Evolutionary conservation across 1,140 invertebrate genomes (phyloP).

Genomic region (Sipha flava): DNA sequence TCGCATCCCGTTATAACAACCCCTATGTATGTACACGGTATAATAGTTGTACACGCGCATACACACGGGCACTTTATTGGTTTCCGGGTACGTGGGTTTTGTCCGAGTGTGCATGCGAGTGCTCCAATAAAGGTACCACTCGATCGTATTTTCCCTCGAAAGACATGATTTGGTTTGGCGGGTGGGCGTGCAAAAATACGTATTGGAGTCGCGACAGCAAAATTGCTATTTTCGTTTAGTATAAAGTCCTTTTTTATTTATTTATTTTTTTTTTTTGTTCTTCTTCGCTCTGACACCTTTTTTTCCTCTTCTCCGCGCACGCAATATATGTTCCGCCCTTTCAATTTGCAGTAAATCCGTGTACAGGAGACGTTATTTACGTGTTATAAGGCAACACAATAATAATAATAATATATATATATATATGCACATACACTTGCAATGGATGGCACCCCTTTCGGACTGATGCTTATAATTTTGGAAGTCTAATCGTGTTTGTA

Average conservation of each 20-base stretch:
- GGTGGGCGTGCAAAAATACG: background rate
- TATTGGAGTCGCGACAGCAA: background rate
- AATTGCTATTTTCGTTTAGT: too few relatives aligned
- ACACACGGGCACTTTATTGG: background rate
- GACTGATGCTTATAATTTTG: too few relatives aligned
- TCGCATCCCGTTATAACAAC: too few relatives aligned
- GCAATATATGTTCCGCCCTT: background rate
- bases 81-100: background rate
- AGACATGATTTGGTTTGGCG: background rate
- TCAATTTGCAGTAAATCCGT: constrained; percentile 26
- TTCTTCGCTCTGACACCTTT: background rate
- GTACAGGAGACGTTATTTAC: background rate
- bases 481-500: too few relatives aligned
- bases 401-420: too few relatives aligned
- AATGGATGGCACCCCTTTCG: too few relatives aligned
- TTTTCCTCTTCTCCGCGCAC: background rate
- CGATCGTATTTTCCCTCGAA: constrained; percentile 9
- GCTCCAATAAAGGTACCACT: too few relatives aligned
- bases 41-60: background rate
- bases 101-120: background rate
- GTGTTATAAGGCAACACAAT: background rate
- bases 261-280: background rate
- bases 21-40: background rate
- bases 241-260: too few relatives aligned
- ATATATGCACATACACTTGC: too few relatives aligned